Conservation (phyloP, 2,113 vertebrate genomes). For the Pseudonaja textilis region DNA sequence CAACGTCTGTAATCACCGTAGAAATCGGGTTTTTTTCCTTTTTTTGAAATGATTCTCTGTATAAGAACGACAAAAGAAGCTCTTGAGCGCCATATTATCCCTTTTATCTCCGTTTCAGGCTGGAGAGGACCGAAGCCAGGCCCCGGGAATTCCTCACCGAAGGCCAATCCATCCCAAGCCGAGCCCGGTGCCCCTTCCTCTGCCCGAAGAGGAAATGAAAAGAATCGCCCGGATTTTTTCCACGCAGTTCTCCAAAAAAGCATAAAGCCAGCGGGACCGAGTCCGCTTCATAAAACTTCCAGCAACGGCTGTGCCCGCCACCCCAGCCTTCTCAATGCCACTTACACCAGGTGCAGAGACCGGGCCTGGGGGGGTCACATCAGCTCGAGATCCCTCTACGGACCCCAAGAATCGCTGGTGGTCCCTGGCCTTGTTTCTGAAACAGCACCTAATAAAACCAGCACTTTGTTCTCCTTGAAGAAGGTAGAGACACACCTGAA, state of each 20-base stretch:
- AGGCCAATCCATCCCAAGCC: conserved; percentile 60
- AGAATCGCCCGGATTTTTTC: conserved; percentile 91
- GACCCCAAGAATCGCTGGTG: no score
- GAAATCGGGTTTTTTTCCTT: not conserved
- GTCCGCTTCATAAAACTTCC: fast-evolving
- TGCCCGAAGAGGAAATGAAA: conserved; percentile 75
- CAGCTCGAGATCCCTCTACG: no score
- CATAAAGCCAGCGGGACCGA: conserved; percentile 16
- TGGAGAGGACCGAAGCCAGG: conserved; percentile 23
- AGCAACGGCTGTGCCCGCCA: fast-evolving
- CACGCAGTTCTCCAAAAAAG: conserved; percentile 69
- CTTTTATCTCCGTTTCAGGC: conserved; percentile 33
- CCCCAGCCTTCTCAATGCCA: fast-evolving
- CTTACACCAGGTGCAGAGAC: not conserved
- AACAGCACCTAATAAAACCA: no score
- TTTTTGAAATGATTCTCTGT: not conserved
- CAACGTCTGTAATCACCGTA: not conserved
- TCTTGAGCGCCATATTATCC: fast-evolving
- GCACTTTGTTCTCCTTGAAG: not conserved
- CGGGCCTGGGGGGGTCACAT: fast-evolving
- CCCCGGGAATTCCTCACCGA: conserved; percentile 26
- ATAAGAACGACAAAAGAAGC: not conserved
- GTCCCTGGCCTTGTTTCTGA: not conserved
- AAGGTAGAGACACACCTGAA: fast-evolving
- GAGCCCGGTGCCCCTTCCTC: conserved; percentile 46